Base-by-base conservation (phyloP, 2,888 invertebrate species). In the Drosophila subquinaria region DNA sequence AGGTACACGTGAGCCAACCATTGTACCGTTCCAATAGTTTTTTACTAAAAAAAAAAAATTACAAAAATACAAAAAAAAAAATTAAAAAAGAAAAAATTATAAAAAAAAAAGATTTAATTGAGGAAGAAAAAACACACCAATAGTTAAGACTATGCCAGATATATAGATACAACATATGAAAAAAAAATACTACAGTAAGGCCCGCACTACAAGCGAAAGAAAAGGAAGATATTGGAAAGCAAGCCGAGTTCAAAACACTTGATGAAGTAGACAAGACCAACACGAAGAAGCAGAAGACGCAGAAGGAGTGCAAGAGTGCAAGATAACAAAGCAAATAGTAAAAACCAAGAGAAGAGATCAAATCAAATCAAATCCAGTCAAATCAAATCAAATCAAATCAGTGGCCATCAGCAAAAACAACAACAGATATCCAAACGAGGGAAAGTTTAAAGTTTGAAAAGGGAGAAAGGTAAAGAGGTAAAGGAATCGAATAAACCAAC, bases 1-100 rank as follows among this genome's bases (percentile, higher is more conserved):
- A 97, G 97, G 95, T 97, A 97, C 96, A 97, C 97, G 97, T 97
- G 97, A 97, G 91, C 85, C 88, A 60, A 78, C 60, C 69, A 69
- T 62, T 63, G 75, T 76, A 72, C 69, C 71, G 79, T 78, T 75
- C 69, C 69, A 72, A 79, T 83, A 86, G 81, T 74, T 72, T 76
- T 83, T 71, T 89, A 81, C 72, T 77, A 75, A 81, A 57, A 45
- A n/a, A 72, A 73, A 79, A 79, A 70, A 75, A 64, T 52, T 75
- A 68, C 65, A 77, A 63, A 52, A 35, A 61, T 71, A 61, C 71
- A 79, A 79, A 79, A 70, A 63, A 72, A 70, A 73, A 70, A 82
- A 64, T 20, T 23, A 62, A 66, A 74, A 66, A 69, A 43, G 45
- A 66, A 76, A 67, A 68, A 77, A 60, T 40, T 11, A 42, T 20